These are phyloP conservation scores for Bombus sylvicola DNA, from an alignment of 1,140 invertebrate genomes.

Conservation along the genomic window DNA sequence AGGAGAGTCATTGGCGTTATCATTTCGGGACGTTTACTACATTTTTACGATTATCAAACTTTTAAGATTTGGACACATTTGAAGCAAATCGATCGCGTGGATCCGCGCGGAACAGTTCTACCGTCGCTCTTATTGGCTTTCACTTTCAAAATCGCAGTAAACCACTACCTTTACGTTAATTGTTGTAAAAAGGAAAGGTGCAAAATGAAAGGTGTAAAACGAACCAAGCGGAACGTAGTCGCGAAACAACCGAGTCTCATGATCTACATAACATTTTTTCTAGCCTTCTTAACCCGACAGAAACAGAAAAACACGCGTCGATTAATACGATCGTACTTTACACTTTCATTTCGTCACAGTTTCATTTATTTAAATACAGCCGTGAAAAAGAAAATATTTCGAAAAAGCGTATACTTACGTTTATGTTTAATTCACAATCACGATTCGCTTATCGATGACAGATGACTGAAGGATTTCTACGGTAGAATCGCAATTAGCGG, in stretches of 20 bases:
- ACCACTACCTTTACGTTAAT: slow-evolving; percentile 25
- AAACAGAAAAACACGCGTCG: neutral
- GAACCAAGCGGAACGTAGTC: slow-evolving; percentile 27
- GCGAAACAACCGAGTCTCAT: neutral
- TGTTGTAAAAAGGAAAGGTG: slow-evolving; percentile 37
- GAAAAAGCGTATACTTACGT: neutral
- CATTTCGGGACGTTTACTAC: too few species aligned
- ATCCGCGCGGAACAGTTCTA: slow-evolving; percentile 25
- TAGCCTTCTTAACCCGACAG: too few species aligned
- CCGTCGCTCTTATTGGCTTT: slow-evolving; percentile 31
- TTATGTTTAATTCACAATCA: neutral
- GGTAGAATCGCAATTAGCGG: slow-evolving; percentile 31
- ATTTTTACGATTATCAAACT: neutral
- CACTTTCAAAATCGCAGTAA: slow-evolving; percentile 40
- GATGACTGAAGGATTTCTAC: slow-evolving; percentile 27
- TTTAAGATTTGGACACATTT: neutral
- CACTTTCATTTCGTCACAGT: neutral
- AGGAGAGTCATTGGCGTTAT: too few species aligned
- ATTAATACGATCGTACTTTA: neutral
- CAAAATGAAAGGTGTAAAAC: slow-evolving; percentile 30
- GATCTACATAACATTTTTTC: neutral
- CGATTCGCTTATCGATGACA: neutral
- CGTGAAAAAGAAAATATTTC: neutral
- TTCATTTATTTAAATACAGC: neutral
- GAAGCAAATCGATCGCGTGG: neutral